phyloP scores from a whole-genome alignment of 1,140 invertebrate genomes.

The Papilio dardanus region DNA sequence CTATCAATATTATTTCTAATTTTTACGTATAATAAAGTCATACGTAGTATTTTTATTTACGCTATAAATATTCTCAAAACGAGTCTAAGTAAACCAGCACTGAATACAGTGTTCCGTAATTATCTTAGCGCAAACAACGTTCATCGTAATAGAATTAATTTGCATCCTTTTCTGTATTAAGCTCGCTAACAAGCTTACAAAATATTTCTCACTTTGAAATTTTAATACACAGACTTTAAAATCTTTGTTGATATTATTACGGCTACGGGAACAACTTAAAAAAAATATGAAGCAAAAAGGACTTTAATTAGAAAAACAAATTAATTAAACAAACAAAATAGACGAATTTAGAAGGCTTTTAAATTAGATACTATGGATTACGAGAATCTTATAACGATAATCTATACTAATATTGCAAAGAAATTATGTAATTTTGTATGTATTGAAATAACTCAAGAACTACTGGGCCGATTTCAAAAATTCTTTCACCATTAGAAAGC shows the following conservation, averaged over 20 bases:
- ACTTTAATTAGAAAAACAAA: background rate
- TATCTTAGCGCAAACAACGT: conserved; percentile 39
- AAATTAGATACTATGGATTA: background rate
- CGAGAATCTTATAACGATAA: background rate
- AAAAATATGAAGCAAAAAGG: background rate
- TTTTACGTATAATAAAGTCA: background rate
- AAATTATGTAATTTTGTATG: too few relatives aligned
- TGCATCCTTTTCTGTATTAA: conserved; percentile 40
- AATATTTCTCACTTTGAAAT: conserved; percentile 39
- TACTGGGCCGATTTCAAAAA: too few relatives aligned
- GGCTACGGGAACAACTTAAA: background rate
- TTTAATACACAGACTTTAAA: conserved; percentile 35
- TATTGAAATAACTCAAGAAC: too few relatives aligned
- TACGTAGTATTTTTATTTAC: conserved; percentile 9
- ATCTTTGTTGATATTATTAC: conserved; percentile 31
- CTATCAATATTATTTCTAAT: too few relatives aligned
- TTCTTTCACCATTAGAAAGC: too few relatives aligned
- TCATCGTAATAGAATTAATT: conserved; percentile 39
- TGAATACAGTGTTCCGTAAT: conserved; percentile 38
- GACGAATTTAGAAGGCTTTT: background rate
- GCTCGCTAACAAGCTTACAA: conserved; percentile 39
- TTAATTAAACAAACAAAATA: background rate
- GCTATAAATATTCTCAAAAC: conserved; percentile 28
- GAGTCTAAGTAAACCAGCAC: conserved; percentile 32
- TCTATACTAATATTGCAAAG: too few relatives aligned